phyloP scores from a whole-genome alignment of 2,113 vertebrate genomes.

The Coptodon rendalli region DNA sequence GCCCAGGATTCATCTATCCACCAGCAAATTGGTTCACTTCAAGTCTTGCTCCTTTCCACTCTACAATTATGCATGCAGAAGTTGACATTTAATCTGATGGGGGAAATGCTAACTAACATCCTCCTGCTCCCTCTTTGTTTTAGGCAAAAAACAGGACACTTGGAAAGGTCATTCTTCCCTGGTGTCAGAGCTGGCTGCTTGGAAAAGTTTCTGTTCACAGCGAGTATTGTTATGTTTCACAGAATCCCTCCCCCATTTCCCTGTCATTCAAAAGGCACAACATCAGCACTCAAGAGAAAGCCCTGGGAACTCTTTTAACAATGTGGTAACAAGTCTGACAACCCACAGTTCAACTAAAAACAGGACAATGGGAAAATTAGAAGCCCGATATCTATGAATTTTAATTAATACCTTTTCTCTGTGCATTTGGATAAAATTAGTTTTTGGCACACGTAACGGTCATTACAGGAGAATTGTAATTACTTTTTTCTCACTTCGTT shows the following conservation, averaged over 20 bases:
- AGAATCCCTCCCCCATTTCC: constrained; percentile 1
- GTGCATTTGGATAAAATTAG: constrained; percentile 19
- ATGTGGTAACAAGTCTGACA: constrained; percentile 6
- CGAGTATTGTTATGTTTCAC: constrained; percentile 40
- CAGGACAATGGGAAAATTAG: not conserved
- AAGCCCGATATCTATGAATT: not conserved
- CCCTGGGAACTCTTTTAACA: constrained; percentile 25
- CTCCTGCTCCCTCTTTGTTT: constrained; percentile 61
- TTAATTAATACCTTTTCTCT: constrained; percentile 35
- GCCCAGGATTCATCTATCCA: constrained; percentile 18
- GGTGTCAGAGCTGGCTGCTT: constrained; percentile 47
- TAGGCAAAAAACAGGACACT: constrained; percentile 57
- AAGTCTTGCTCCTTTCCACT: constrained; percentile 26
- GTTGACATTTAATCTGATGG: constrained; percentile 68
- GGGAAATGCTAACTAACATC: constrained; percentile 64
- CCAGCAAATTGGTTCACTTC: constrained; percentile 43
- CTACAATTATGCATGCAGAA: constrained; percentile 66
- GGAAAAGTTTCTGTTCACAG: constrained; percentile 48
- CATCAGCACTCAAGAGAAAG: constrained; percentile 4
- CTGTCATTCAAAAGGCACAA: constrained; percentile 33
- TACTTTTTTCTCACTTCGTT: constrained; percentile 13
- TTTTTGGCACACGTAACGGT: constrained; percentile 3
- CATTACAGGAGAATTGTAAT: constrained; percentile 15
- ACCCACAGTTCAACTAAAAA: not conserved
- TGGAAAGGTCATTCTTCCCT: constrained; percentile 67